phyloP scores from a whole-genome alignment of 1,140 invertebrate genomes.

The Drusus annulatus region DNA sequence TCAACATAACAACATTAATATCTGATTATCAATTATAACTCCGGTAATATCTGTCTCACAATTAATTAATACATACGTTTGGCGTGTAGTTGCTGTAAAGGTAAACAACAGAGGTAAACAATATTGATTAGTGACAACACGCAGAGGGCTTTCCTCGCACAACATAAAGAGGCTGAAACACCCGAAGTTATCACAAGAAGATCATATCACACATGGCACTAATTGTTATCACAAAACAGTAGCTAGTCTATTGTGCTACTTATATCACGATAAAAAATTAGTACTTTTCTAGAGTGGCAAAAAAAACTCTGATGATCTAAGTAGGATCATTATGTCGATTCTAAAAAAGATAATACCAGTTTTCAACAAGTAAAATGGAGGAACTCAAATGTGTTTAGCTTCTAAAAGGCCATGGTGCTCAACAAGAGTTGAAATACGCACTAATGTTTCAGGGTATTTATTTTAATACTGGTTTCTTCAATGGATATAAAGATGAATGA shows the following conservation, averaged over 20 bases:
- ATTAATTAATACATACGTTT: neutral
- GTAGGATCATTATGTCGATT: neutral
- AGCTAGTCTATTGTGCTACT: slow-evolving; percentile 38
- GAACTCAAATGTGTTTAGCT: neutral
- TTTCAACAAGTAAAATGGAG: neutral
- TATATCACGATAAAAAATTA: slow-evolving; percentile 1
- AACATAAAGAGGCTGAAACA: neutral
- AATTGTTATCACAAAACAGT: slow-evolving; percentile 10
- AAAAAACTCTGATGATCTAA: no score
- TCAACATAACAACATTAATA: neutral
- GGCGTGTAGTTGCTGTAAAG: neutral
- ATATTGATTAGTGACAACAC: neutral
- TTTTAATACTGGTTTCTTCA: neutral
- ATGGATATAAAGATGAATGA: slow-evolving; percentile 11
- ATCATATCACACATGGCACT: slow-evolving; percentile 8
- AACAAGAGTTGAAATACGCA: neutral
- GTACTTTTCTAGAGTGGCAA: neutral
- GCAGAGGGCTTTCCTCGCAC: neutral
- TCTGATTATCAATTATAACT: neutral
- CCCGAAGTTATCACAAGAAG: slow-evolving; percentile 1
- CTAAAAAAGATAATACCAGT: neutral
- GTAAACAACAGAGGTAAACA: neutral
- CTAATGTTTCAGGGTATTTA: neutral
- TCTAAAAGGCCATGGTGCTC: neutral
- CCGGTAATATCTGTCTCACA: neutral